phyloP scores from a whole-genome alignment of 2,888 invertebrate species.

The Lepidochitona cinerea region DNA sequence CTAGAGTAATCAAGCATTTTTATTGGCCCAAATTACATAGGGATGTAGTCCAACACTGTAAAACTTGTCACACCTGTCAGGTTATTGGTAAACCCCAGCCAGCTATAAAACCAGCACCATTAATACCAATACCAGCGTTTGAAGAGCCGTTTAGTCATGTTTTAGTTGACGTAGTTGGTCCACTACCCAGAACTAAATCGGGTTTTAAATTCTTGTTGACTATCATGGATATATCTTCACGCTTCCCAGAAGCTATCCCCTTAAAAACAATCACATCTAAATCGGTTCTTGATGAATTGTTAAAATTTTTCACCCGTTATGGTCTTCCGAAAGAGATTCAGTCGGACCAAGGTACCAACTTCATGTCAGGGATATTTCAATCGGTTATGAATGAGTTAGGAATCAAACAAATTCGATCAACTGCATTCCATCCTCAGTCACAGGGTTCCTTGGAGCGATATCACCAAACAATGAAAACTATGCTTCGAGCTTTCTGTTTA shows the following conservation, averaged over 20 bases:
- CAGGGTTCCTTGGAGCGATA: conserved; percentile 3
- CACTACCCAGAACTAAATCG: conserved; percentile 17
- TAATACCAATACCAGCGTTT: conserved; percentile 14
- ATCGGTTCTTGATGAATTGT: not conserved
- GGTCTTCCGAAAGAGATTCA: conserved; percentile 13
- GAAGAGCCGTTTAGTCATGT: conserved; percentile 15
- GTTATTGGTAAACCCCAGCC: conserved; percentile 10
- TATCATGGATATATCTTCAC: conserved; percentile 16
- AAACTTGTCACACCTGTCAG: conserved; percentile 17
- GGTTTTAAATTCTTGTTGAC: conserved; percentile 13
- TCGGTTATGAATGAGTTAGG: conserved; percentile 4
- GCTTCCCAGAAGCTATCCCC: conserved; percentile 21
- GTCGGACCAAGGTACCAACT: conserved; percentile 18
- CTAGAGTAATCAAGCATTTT: conserved; percentile 5
- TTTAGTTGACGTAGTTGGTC: conserved; percentile 12
- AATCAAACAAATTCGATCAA: conserved; percentile 11
- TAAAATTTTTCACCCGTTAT: conserved; percentile 9
- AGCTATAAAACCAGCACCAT: not conserved
- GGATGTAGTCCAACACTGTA: conserved; percentile 12
- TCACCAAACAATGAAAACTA: not conserved
- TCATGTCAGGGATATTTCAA: conserved; percentile 15
- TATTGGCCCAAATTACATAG: conserved; percentile 13
- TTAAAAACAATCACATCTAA: conserved; percentile 10
- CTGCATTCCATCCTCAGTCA: conserved; percentile 16
- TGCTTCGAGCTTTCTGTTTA: not conserved